Evolutionary conservation across 2,888 invertebrate genomes (phyloP), one percentile per base, ranked within the genome.

Genomic region (Watsonalla binaria): DNA sequence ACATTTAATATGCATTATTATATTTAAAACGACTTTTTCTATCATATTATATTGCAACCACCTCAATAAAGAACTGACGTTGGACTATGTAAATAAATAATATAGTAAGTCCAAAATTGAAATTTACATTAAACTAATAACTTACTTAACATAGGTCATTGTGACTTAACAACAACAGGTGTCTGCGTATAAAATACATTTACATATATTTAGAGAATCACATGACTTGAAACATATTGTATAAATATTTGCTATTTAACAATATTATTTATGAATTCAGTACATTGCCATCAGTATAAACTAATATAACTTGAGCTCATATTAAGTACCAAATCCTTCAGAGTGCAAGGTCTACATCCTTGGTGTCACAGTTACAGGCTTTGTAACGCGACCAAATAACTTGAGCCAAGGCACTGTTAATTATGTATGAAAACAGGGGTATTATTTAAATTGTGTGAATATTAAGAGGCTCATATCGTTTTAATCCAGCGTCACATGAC

Each of bases 401-500:
- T 11, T 42, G 42, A 11, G 11, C 42, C 11, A 8, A 42, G 11
- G 8, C 5, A 11, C 5, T 11, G 42, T 42, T 42, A 11, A 11
- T 42, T 42, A 42, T 42, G 42, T 42, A 42, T 11, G 42, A 5
- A 8, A 42, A 42, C 42, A 11, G 42, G 11, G 42, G 42, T 42
- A 11, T 11, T 42, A 42, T 11, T 42, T 42, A 42, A 42, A 42
- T 42, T 42, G 7, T 5, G 5, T 4, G 42, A 42, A 42, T 42
- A 42, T 8, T 11, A 42, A 42, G 42, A 42, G 42, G 42, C 42
- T 42, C 42, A 5, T 42, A 11, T 42, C 42, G 11, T 42, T n/a
- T 42, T 42, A 42, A 50, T 53, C 47, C 47, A 39, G 11, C 42
- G 49, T 67, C 58, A 60, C 54, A 59, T 59, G 59, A 61, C 58